Base-by-base conservation (phyloP, 2,797 vertebrate genomes). In the Tauraco hartlaubi region DNA sequence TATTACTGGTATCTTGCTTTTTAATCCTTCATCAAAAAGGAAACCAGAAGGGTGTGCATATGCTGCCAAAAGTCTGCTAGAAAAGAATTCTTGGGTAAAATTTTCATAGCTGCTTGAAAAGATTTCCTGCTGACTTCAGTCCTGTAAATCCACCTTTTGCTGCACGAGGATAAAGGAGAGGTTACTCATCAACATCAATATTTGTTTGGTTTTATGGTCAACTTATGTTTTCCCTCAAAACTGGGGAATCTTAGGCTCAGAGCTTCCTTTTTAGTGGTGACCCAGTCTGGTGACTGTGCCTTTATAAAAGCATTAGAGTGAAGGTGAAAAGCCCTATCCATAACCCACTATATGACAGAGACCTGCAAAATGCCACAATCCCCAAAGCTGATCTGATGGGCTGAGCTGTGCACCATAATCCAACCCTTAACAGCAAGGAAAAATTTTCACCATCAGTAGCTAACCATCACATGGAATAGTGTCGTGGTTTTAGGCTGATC, bases 1-100 rank as follows among this genome's bases (percentile, higher is more conserved):
- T 95, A 81, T 81, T 93, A 69, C 44, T 55, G 11, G n/a, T 90
- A 46, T 88, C 87, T 85, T 84, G 31, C 69, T 94, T 96, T 96
- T 78, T 41, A 91, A 80, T 90, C 35, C 51, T 90, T 91, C 58
- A 72, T 90, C 82, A 64, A 75, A 94, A 79, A 95, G 48, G 67
- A 78, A 94, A 84, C 51, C 91, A 94, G 85, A 95, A 91, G 85
- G 49, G 31, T 86, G 35, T 3, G 5, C 28, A 86, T 19, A 59
- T 18, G 43, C 62, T 94, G 88, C 91, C 72, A 88, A 81, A 88
- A 95, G 31, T 84, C 86, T 92, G 66, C 41, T 92, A 89, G 81
- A 76, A 88, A 80, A 95, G 26, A 49, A 68, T 61, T 84, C 69
- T 95, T 94, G 89, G 87, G 78, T 89, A 84, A 83, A 81, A 75